phyloP scores from a whole-genome alignment of 1,140 invertebrate species.

The Scaptomyza montana region DNA sequence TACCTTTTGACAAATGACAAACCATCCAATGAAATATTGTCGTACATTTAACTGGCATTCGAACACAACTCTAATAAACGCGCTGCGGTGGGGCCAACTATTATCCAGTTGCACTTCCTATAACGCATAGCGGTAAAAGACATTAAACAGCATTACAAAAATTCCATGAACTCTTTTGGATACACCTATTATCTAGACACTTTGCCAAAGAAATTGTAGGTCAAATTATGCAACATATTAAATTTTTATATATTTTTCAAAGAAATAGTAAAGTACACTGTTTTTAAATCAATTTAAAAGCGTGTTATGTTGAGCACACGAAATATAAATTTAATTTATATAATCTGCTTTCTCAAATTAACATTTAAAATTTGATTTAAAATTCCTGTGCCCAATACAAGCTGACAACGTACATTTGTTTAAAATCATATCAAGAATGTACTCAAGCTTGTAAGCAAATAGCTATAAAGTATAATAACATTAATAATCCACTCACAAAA shows the following conservation, averaged over 20 bases:
- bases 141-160: constrained; percentile 22
- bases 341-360: too few species aligned
- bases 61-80: neutral
- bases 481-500: constrained; percentile 10
- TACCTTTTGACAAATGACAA: constrained; percentile 72
- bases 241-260: too few species aligned
- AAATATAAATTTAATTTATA: too few species aligned
- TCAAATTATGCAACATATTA: constrained; percentile 1
- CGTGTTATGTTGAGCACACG: too few species aligned
- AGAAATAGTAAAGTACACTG: too few species aligned
- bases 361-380: neutral
- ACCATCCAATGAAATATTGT: constrained; percentile 48
- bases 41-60: constrained; percentile 38
- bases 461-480: neutral
- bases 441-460: neutral
- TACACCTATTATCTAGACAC: neutral
- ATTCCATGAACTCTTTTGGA: constrained; percentile 12
- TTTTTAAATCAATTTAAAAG: constrained; percentile 4
- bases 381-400: neutral
- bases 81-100: constrained; percentile 27
- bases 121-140: constrained; percentile 37
- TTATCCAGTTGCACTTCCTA: constrained; percentile 38
- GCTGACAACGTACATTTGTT: neutral
- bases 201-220: constrained; percentile 18
- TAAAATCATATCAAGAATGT: neutral